Percentiles rank a stretch among this genome's conserved stretches.
Conservation (phyloP, 2,888 invertebrate genomes). For the Timema cristinae region DNA sequence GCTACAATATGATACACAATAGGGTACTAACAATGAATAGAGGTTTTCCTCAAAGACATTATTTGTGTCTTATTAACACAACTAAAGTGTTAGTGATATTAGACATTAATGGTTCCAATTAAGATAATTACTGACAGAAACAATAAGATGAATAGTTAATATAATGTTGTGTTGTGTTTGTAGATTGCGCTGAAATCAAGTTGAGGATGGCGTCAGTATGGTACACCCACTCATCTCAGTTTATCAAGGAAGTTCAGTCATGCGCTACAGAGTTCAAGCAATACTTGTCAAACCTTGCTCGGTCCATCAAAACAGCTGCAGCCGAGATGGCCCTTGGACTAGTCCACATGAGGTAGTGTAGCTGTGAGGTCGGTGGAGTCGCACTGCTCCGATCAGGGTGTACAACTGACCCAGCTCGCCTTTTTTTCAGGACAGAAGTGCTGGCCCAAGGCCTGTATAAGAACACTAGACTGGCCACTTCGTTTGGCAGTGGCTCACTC, state of each 20-base stretch:
- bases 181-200: constrained; percentile 42
- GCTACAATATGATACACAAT: no score
- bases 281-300: constrained; percentile 77
- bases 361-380: not conserved
- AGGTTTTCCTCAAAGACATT: no score
- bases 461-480: constrained; percentile 53
- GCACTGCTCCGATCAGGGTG: no score
- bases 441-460: constrained; percentile 49
- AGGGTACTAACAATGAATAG: no score
- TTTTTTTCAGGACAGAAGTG: constrained; percentile 47
- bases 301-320: constrained; percentile 84
- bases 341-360: constrained; percentile 60
- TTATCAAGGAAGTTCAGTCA: constrained; percentile 79
- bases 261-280: constrained; percentile 89
- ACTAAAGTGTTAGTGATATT: not conserved
- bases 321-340: constrained; percentile 91
- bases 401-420: not conserved
- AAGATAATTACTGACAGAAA: not conserved
- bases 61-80: no score
- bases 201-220: constrained; percentile 84
- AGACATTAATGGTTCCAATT: not conserved
- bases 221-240: constrained; percentile 87
- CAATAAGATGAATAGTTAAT: not conserved
- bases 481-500: constrained; percentile 38
- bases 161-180: constrained; percentile 1